Conservation (phyloP, 1,140 invertebrate species). For the Macrostomum lignano region DNA sequence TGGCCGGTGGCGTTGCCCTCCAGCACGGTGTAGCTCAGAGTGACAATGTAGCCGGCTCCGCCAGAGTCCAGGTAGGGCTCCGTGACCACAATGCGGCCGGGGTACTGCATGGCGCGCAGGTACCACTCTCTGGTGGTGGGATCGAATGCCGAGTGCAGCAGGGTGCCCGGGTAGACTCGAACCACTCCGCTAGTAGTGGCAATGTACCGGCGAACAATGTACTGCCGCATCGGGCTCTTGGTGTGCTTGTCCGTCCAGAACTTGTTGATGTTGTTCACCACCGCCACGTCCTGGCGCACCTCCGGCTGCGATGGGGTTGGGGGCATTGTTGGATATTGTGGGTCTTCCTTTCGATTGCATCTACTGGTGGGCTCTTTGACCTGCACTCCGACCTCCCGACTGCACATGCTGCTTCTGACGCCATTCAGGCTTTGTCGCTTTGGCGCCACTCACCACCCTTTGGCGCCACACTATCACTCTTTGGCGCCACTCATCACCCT, state of each 20-base stretch:
- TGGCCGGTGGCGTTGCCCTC: conserved; percentile 30
- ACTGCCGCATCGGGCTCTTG: conserved; percentile 41
- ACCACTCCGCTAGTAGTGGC: conserved; percentile 50
- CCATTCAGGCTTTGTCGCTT: too few species aligned
- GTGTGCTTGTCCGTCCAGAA: conserved; percentile 42
- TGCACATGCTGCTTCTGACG: too few species aligned
- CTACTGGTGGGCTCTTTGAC: too few species aligned
- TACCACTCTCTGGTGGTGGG: conserved; percentile 57
- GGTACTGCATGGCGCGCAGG: conserved; percentile 40
- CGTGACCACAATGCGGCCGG: conserved; percentile 47
- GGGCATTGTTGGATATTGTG: too few species aligned
- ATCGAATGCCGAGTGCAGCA: conserved; percentile 46
- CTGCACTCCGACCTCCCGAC: too few species aligned
- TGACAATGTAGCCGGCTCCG: conserved; percentile 56
- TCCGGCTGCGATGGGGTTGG: too few species aligned
- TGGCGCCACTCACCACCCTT: too few species aligned
- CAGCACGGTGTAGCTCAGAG: conserved; percentile 47
- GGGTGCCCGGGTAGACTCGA: conserved; percentile 49
- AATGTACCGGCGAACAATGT: conserved; percentile 44
- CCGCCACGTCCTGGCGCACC: conserved; percentile 45
- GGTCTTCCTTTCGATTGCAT: too few species aligned
- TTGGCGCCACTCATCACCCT: too few species aligned
- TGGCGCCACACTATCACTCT: too few species aligned
- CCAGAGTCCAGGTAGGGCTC: conserved; percentile 55
- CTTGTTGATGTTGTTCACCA: conserved; percentile 41